Conservation (phyloP, 2,888 invertebrate genomes). For the Galeruca laticollis region DNA sequence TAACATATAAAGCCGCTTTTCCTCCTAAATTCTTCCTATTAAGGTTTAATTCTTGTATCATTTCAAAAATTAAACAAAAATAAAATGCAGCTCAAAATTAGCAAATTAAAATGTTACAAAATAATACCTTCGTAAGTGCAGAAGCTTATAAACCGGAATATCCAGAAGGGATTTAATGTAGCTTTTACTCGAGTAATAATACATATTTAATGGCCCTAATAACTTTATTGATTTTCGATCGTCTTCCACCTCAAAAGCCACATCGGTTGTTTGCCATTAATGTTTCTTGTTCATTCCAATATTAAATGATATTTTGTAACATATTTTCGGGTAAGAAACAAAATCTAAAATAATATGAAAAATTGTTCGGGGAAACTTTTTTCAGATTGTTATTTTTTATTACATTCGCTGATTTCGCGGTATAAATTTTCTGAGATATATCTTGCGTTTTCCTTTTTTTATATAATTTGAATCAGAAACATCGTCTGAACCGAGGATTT, state of each 20-base stretch:
- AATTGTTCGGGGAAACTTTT: too few relatives aligned
- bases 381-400: constrained; percentile 2
- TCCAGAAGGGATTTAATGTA: not conserved
- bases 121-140: not conserved
- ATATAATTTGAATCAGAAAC: constrained; percentile 19
- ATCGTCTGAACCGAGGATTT: constrained; percentile 14
- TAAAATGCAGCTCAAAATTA: not conserved
- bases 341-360: not conserved
- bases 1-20: too few relatives aligned
- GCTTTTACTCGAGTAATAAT: not conserved
- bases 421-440: not conserved
- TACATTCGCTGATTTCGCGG: not conserved
- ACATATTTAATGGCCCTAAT: not conserved
- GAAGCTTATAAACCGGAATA: not conserved
- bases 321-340: not conserved
- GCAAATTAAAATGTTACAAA: not conserved
- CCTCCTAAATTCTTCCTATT: too few relatives aligned
- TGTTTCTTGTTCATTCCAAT: not conserved
- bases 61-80: too few relatives aligned
- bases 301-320: not conserved
- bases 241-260: not conserved
- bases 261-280: not conserved
- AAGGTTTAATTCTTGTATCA: too few relatives aligned
- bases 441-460: not conserved
- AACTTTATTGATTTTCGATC: not conserved